Base-by-base conservation (phyloP, 2,797 vertebrate species). In the Gadopsis bispinosus region DNA sequence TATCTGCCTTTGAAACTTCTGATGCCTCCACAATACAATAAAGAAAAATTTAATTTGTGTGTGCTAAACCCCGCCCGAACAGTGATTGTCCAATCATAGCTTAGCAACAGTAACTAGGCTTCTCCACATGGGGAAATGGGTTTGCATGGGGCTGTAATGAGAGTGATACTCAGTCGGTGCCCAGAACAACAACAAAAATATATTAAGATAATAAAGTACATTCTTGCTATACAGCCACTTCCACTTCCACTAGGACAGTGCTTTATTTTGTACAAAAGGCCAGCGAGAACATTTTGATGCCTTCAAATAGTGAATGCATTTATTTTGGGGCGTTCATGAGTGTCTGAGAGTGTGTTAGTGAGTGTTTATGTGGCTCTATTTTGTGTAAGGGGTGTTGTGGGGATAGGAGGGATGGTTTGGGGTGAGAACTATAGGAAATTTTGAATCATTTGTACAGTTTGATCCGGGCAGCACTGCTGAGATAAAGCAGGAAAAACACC, bases 361-460 rank as follows among this genome's bases (percentile, higher is more conserved):
- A 75, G 33, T 79, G 72, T 81, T 83, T 68, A 60, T 83, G 35
- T 51, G 37, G 45, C 14, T 70, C 20, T 39, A 72, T 41, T 77
- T 69, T 84, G 60, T 77, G 54, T 39, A 31, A 69, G 35, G 35
- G 29, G 50, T 47, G 69, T 54, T 70, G 74, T 73, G 74, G 73
- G 70, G 77, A 73, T 77, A 58, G 68, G n/a, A 80, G 55, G 39
- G 29, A 59, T 19, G 50, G 80, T 77, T 85, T 77, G 70, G 76
- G 72, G 76, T 79, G 60, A 77, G 69, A 66, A 73, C 67, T 80
- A 75, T 83, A 83, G 78, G 69, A 89, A 77, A 85, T 78, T 75
- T 58, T 83, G 45, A 90, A 91, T 90, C 66, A 90, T 89, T 91
- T 89, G 87, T 84, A 80, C 50, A 69, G 80, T 85, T 85, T 84